A percentile compares a stretch with the other conserved stretches of the same genome.
Conservation (phyloP, 1,140 invertebrate genomes). For the Patella vulgata region DNA sequence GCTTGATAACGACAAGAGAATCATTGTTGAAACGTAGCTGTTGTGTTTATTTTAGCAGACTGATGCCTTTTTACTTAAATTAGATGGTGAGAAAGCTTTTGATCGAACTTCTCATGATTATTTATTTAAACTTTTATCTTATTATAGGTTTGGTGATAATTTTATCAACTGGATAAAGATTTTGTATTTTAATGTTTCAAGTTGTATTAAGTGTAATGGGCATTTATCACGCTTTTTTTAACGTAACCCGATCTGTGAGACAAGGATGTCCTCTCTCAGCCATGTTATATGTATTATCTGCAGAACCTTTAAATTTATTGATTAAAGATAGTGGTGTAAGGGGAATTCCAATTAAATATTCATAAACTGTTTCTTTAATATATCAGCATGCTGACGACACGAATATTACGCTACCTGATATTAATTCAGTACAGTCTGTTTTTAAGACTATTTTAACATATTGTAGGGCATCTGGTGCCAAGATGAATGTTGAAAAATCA, state of each 20-base stretch:
- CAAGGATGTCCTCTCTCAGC: conserved; percentile 64
- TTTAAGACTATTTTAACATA: too few relatives aligned
- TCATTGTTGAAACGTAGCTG: too few relatives aligned
- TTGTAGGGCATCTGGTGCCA: conserved; percentile 36
- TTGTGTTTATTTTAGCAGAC: conserved; percentile 20
- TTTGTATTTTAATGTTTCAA: conserved; percentile 10
- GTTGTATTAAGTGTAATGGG: conserved; percentile 15
- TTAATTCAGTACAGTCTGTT: too few relatives aligned
- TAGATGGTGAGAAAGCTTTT: conserved; percentile 27
- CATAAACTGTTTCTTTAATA: too few relatives aligned
- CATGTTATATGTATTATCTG: conserved; percentile 60
- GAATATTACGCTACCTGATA: conserved; percentile 22
- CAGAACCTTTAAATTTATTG: conserved; percentile 46
- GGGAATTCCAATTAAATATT: conserved; percentile 25
- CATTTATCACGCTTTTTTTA: conserved; percentile 34
- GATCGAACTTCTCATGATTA: conserved; percentile 16
- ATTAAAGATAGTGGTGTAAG: too few relatives aligned
- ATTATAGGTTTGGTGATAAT: conserved; percentile 20
- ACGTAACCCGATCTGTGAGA: conserved; percentile 49
- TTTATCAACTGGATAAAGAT: conserved; percentile 26
- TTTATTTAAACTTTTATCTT: conserved; percentile 8
- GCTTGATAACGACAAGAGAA: too few relatives aligned
- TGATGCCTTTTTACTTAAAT: conserved; percentile 1
- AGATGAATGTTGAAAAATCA: conserved; percentile 36
- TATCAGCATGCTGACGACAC: conserved; percentile 49